These are phyloP conservation scores for Lota lota DNA, from an alignment of 2,113 vertebrate genomes.

Conservation along the genomic window DNA sequence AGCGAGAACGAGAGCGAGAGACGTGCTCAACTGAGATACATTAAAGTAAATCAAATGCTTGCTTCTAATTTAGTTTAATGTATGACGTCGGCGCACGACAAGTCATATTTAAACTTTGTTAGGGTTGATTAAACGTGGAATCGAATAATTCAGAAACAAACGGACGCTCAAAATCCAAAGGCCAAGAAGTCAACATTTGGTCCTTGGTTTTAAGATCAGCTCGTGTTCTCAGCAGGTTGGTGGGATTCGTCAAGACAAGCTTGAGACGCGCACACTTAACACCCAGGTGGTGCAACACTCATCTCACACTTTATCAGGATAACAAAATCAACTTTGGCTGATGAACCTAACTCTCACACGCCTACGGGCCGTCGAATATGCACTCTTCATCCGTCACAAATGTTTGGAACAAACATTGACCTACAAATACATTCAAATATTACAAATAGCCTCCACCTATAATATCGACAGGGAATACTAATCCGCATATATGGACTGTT, in stretches of 20 bases:
- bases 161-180: not conserved
- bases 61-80: not conserved
- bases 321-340: not conserved
- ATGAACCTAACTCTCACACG: too few relatives aligned
- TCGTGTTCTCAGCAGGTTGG: not conserved
- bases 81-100: not conserved
- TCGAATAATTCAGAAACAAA: not conserved
- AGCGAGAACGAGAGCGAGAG: not conserved
- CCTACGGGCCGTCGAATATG: too few relatives aligned
- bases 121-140: not conserved
- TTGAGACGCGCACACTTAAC: constrained; percentile 57
- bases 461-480: too few relatives aligned
- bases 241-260: constrained; percentile 14
- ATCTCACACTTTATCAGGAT: not conserved
- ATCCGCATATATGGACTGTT: not conserved
- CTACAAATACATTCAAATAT: too few relatives aligned
- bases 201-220: not conserved
- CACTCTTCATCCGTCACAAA: too few relatives aligned
- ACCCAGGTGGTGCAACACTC: constrained; percentile 45
- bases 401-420: too few relatives aligned
- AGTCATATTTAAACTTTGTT: not conserved
- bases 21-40: not conserved
- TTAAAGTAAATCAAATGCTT: not conserved
- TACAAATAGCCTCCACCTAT: too few relatives aligned
- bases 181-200: constrained; percentile 1